Conservation (phyloP, 1,140 invertebrate genomes). For the Drosophila tropicalis region DNA sequence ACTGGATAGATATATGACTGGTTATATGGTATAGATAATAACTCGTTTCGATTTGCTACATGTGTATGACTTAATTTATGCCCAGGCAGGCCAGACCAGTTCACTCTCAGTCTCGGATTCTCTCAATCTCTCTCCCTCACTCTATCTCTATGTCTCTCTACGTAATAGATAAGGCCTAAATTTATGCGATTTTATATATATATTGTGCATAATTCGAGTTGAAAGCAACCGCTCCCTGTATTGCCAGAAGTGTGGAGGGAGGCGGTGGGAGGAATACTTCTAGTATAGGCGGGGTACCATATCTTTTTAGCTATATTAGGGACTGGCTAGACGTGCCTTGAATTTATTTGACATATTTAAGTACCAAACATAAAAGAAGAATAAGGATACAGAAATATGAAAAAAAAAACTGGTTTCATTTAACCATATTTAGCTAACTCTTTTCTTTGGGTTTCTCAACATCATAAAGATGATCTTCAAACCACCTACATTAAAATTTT, state of each 20-base stretch:
- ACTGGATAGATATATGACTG: not conserved
- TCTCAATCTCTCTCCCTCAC: too few relatives aligned
- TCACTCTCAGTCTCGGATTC: constrained; percentile 20
- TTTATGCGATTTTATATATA: constrained; percentile 47
- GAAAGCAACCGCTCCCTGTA: constrained; percentile 36
- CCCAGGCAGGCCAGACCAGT: constrained; percentile 24
- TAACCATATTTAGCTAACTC: constrained; percentile 50
- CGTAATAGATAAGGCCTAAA: constrained; percentile 55
- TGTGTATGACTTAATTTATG: constrained; percentile 48
- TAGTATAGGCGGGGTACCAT: constrained; percentile 1
- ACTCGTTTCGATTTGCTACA: constrained; percentile 51
- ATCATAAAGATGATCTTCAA: constrained; percentile 23
- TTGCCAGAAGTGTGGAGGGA: not conserved
- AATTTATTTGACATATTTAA: not conserved
- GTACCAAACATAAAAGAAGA: not conserved
- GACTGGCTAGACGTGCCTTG: constrained; percentile 6
- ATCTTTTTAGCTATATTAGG: constrained; percentile 8
- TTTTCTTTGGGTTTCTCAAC: constrained; percentile 34
- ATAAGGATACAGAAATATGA: not conserved
- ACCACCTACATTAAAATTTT: constrained; percentile 46
- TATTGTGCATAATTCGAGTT: constrained; percentile 65
- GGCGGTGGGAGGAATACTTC: not conserved
- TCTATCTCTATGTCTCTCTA: constrained; percentile 8
- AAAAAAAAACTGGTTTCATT: constrained; percentile 42
- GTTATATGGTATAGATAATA: constrained; percentile 15